Evolutionary conservation across 2,113 vertebrate genomes (phyloP).

Genomic region (Columba janthina): DNA sequence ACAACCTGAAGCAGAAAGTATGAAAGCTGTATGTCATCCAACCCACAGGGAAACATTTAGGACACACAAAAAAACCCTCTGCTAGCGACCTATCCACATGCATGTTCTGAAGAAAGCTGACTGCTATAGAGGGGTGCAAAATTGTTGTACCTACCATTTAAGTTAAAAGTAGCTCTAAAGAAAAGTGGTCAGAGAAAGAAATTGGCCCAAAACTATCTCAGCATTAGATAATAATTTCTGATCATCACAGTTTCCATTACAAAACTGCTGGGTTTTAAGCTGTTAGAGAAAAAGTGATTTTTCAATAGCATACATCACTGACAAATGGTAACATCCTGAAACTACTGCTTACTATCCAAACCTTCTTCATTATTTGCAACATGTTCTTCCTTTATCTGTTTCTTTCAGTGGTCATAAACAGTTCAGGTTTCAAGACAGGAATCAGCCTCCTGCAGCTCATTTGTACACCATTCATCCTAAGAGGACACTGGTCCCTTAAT

Average conservation of each 20-base stretch:
- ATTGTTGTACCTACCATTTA: not conserved
- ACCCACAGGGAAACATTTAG: not conserved
- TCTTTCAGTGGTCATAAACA: not conserved
- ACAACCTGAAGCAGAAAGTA: not conserved
- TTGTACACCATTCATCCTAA: not conserved
- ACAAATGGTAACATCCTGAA: not conserved
- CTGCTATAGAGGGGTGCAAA: not conserved
- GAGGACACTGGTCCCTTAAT: not conserved
- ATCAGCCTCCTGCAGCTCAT: not conserved
- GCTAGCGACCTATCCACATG: not conserved
- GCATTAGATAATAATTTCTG: not conserved
- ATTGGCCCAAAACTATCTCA: not conserved
- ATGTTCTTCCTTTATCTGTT: not conserved
- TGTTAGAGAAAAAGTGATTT: not conserved
- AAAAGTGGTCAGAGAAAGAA: not conserved
- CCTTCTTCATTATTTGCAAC: not conserved
- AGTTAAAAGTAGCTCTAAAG: not conserved
- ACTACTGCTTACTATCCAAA: not conserved
- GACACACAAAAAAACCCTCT: not conserved
- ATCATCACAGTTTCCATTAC: not conserved
- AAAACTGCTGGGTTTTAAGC: not conserved
- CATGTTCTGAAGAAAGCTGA: not conserved
- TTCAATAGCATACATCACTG: not conserved
- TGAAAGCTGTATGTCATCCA: not conserved
- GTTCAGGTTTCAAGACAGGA: fast-evolving